Base-by-base conservation (phyloP, 23 tunicate species). In the Trididemnum nubilum region DNA sequence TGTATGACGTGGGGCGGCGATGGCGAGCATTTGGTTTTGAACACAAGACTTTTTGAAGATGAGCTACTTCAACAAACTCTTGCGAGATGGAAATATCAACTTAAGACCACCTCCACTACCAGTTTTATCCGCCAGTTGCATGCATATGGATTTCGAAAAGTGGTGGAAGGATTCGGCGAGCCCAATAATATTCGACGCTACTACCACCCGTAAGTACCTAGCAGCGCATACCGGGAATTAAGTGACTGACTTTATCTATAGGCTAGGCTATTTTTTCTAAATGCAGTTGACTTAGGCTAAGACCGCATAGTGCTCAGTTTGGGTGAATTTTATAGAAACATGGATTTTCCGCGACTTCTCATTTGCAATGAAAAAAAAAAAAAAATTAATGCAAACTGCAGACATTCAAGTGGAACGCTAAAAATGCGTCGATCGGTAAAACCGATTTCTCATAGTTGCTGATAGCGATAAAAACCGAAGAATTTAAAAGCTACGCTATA, bases 71-170 rank as follows among this genome's bases (percentile, higher is more conserved):
- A 73, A 35, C 66, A 81, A 34, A 87, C 91, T 21, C 36, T 73
- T 0, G 81, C 80, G 30, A 61, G 91, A 51, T 87, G 91, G 91
- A 80, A 80, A 44, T 87, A 87, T 67, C 91, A 87, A 71, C 73
- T 87, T 12, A 87, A 87, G 63, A 87, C 91, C 0, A 87, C 91
- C 2, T 87, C 91, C 7, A 87, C 91, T 7, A 87, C 91, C 24
- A 87, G 91, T 49, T 87, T 87, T 33, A 87, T 87, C 23, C 50
- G 91, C 72, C 91, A 87, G 51, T 40, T 87, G 67, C 91, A 87
- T 35, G 91, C 91, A 3, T 87, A 87, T 72, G 91, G 91, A 49
- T 87, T 87, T 73, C 81, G 85, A 59, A 87, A 87, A 80, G 91
- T 87, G 51, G 74, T 63, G 1, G 91, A 80, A 44, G 76, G 85